These are phyloP conservation scores for Lagopus leucura DNA, from an alignment of 2,113 vertebrate species.

Conservation along the genomic window DNA sequence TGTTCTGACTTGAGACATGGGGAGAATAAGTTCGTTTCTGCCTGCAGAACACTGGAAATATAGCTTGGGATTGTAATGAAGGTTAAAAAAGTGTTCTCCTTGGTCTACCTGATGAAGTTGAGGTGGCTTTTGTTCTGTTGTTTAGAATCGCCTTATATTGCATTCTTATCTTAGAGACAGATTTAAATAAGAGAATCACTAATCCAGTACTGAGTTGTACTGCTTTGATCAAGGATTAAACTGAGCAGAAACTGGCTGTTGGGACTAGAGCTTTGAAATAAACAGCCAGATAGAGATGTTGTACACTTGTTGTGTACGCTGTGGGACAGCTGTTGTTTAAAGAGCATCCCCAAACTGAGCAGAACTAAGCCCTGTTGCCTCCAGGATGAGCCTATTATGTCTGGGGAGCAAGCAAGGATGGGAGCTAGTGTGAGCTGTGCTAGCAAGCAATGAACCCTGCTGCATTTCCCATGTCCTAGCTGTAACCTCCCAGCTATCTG, in stretches of 20 bases:
- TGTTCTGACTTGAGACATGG: background rate
- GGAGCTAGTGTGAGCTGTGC: background rate
- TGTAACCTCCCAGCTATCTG: background rate
- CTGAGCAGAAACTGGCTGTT: slow-evolving; percentile 43
- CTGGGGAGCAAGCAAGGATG: background rate
- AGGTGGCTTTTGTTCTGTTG: slow-evolving; percentile 7
- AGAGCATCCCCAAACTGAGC: background rate
- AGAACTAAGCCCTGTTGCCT: background rate
- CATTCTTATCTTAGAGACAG: slow-evolving; percentile 35
- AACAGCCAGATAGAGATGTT: background rate
- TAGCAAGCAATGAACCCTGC: background rate
- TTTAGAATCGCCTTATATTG: slow-evolving; percentile 31
- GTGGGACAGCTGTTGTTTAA: background rate
- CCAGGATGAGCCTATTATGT: background rate
- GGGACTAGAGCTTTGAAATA: slow-evolving; percentile 21
- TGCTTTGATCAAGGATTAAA: slow-evolving; percentile 76
- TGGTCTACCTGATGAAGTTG: slow-evolving; percentile 12
- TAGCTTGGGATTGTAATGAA: background rate
- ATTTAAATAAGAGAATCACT: slow-evolving; percentile 51
- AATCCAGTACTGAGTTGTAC: slow-evolving; percentile 55
- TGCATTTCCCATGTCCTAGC: background rate
- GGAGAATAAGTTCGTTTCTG: background rate
- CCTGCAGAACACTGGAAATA: background rate
- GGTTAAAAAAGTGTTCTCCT: background rate
- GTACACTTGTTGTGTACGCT: background rate